These are phyloP conservation scores for Calameuta idolon DNA, from an alignment of 2,888 invertebrate genomes.

Conservation along the genomic window DNA sequence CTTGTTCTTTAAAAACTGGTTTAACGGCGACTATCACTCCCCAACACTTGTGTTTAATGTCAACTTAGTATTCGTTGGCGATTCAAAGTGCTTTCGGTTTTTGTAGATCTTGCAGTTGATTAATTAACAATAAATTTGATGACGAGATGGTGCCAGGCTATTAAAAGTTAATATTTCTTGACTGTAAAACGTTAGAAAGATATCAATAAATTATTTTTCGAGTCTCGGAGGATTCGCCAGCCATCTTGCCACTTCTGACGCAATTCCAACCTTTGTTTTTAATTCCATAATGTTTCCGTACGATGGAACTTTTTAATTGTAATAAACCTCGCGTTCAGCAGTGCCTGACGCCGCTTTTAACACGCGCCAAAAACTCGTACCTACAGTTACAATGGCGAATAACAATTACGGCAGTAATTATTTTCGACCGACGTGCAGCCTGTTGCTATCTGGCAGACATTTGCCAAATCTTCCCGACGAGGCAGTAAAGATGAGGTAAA, in stretches of 20 bases:
- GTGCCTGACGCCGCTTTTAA: background rate
- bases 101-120: background rate
- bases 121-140: background rate
- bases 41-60: constrained; percentile 32
- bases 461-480: background rate
- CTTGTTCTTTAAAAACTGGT: constrained; percentile 13
- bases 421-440: background rate
- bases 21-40: constrained; percentile 20
- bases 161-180: background rate
- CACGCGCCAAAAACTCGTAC: background rate
- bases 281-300: background rate
- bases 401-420: background rate
- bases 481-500: background rate
- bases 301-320: background rate
- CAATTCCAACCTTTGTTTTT: background rate
- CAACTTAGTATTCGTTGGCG: constrained; percentile 28
- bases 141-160: background rate
- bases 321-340: background rate
- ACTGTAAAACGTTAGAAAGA: background rate
- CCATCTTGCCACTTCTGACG: background rate
- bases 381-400: background rate
- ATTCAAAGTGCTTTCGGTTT: background rate
- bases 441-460: background rate
- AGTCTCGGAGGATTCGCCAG: background rate
- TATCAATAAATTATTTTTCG: background rate